Evolutionary conservation across 2,113 vertebrate species (phyloP), one percentile per base, ranked within the genome.

Genomic region (Numida meleagris): DNA sequence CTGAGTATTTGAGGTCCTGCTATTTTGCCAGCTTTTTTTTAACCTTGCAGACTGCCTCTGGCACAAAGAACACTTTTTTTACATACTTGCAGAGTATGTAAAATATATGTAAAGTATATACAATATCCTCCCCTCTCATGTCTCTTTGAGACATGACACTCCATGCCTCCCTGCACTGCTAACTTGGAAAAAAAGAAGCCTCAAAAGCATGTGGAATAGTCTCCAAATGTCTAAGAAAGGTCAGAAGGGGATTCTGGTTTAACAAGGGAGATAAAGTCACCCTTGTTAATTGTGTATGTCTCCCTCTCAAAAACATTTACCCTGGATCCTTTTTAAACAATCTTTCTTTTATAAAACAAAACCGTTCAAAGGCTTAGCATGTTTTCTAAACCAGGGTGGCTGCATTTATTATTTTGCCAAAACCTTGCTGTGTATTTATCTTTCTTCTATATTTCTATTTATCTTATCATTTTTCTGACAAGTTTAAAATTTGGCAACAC

Each of bases 281-380:
- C 57, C 87, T 88, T 87, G 68, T 82, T 87, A 94, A 88, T 70
- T 57, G 79, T 80, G 61, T 92, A 57, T 94, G 86, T 95, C 90
- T 58, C 86, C 57, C 81, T 80, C 90, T 61, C 67, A 86, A 91
- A 97, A 97, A 97, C 97, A 96, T 97, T 97, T 97, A 97, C 72
- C 72, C 95, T 97, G 97, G 97, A 95, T 86, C 36, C 65, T 62
- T 95, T 97, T 97, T 95, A 97, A 94, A 90, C 45, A 88, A 58
- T 36, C 82, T 43, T 82, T 55, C 80, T 92, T 88, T 82, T 27
- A 90, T 96, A 92, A 88, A 93, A 86, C 72, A 96, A 94, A 96
- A 72, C 71, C 38, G 33, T 88, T 94, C 95, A 94, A 96, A 96
- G 94, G 86, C 80, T 95, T 90, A 79, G 86, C 46, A 8, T 94